These are phyloP conservation scores for Microplitis demolitor DNA, from an alignment of 1,140 invertebrate species.

Conservation along the genomic window DNA sequence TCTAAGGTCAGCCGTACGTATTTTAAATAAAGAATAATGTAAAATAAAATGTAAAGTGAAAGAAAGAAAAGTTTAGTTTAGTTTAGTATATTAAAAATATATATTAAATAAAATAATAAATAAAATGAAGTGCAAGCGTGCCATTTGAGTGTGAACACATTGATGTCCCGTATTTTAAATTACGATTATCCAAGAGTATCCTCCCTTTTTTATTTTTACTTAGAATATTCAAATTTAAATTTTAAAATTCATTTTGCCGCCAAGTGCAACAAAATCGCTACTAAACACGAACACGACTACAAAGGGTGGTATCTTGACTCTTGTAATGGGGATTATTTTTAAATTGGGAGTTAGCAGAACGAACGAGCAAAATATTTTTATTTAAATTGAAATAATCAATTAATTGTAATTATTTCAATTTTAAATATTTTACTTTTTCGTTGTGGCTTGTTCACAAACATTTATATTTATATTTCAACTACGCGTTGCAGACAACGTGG, in stretches of 20 bases:
- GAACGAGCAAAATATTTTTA: slow-evolving; percentile 20
- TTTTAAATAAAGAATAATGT: not conserved
- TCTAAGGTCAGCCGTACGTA: slow-evolving; percentile 24
- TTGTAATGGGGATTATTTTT: slow-evolving; percentile 40
- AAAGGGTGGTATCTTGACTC: slow-evolving; percentile 47
- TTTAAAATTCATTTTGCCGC: slow-evolving; percentile 22
- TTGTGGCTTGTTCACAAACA: slow-evolving; percentile 24
- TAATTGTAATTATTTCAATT: not conserved
- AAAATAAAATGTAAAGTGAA: not conserved
- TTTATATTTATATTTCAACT: slow-evolving; percentile 35
- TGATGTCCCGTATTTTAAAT: slow-evolving; percentile 28
- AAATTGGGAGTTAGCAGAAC: slow-evolving; percentile 36
- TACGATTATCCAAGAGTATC: slow-evolving; percentile 35
- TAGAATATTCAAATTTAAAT: no score
- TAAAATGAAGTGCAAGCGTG: slow-evolving; percentile 8
- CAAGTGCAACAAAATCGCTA: slow-evolving; percentile 40
- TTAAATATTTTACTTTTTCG: slow-evolving; percentile 23
- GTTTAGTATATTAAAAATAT: not conserved
- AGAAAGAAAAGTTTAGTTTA: no score
- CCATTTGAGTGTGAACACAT: slow-evolving; percentile 27
- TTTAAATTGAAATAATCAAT: not conserved
- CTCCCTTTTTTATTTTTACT: no score
- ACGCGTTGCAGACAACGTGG: slow-evolving; percentile 56
- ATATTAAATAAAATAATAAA: slow-evolving; percentile 1
- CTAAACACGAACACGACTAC: slow-evolving; percentile 52